Evolutionary conservation across 37 sponge, comb jelly and placozoan species (phyloP).

Genomic region (Hexactinellida sp.): DNA sequence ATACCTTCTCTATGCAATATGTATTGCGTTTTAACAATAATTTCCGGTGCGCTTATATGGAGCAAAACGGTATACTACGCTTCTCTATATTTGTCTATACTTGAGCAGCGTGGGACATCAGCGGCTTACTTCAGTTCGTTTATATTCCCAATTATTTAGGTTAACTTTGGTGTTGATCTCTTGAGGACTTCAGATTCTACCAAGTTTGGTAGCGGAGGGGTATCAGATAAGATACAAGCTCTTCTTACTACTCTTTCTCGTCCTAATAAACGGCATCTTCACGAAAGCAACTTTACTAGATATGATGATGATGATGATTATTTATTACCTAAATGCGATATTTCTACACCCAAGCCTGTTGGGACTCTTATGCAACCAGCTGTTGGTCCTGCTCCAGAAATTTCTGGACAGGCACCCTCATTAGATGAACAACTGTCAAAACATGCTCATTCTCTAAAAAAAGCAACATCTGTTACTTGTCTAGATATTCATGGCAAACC

Average conservation of each 20-base stretch:
- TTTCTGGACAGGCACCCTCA: background rate
- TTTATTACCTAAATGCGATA: background rate
- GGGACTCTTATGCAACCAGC: slow-evolving; percentile 1
- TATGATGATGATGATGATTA: background rate
- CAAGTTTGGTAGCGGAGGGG: background rate
- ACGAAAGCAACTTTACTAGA: background rate
- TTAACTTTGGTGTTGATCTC: background rate
- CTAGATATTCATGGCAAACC: background rate
- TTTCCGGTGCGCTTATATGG: no score
- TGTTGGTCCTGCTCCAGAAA: background rate
- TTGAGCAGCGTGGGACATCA: no score
- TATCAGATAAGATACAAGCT: background rate
- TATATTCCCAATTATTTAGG: background rate
- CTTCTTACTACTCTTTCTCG: slow-evolving; percentile 6
- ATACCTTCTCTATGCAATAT: no score
- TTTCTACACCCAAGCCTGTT: background rate
- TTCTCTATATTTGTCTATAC: no score
- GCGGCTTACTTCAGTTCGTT: no score
- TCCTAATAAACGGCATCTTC: background rate
- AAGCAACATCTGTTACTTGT: background rate
- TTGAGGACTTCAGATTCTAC: background rate
- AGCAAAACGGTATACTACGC: no score
- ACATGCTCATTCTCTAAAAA: slow-evolving; percentile 4
- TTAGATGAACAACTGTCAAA: background rate
- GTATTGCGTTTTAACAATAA: no score